phyloP scores from a whole-genome alignment of 2,797 vertebrate genomes.

The Synanceia verrucosa region DNA sequence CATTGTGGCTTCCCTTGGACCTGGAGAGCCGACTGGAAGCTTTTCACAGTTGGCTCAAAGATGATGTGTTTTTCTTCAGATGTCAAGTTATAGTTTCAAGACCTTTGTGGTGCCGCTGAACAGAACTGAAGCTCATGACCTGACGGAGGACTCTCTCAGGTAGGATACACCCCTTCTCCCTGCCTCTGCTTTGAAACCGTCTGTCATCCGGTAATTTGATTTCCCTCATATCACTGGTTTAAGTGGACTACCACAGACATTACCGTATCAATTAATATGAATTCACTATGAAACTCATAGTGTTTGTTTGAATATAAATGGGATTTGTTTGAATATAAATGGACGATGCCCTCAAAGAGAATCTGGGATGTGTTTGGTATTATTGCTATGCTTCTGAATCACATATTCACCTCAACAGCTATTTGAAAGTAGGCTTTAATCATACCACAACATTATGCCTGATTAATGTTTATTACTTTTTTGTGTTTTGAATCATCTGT shows the following conservation, averaged over 20 bases:
- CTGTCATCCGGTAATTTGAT: background rate
- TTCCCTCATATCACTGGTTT: background rate
- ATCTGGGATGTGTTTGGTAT: conserved; percentile 42
- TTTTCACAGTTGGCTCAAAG: conserved; percentile 17
- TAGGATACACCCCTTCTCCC: conserved; percentile 35
- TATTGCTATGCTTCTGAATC: conserved; percentile 25
- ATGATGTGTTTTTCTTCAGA: conserved; percentile 28
- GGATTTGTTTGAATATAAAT: conserved; percentile 34
- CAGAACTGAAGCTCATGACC: conserved; percentile 46
- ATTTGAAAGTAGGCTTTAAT: conserved; percentile 30
- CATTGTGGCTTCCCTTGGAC: conserved; percentile 33
- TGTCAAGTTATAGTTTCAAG: conserved; percentile 13
- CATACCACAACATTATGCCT: conserved; percentile 4
- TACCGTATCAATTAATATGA: background rate
- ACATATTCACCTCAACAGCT: conserved; percentile 21
- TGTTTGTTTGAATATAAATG: too few relatives aligned
- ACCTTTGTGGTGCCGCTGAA: conserved; percentile 4
- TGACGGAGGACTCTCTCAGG: conserved; percentile 62
- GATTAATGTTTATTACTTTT: conserved; percentile 16
- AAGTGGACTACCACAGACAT: background rate
- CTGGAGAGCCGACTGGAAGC: conserved; percentile 29
- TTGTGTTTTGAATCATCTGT: background rate
- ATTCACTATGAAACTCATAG: background rate
- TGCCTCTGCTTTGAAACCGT: background rate
- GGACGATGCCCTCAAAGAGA: conserved; percentile 44